These are phyloP conservation scores for Tadarida brasiliensis DNA, from an alignment of 2,797 vertebrate species.

Conservation along the genomic window DNA sequence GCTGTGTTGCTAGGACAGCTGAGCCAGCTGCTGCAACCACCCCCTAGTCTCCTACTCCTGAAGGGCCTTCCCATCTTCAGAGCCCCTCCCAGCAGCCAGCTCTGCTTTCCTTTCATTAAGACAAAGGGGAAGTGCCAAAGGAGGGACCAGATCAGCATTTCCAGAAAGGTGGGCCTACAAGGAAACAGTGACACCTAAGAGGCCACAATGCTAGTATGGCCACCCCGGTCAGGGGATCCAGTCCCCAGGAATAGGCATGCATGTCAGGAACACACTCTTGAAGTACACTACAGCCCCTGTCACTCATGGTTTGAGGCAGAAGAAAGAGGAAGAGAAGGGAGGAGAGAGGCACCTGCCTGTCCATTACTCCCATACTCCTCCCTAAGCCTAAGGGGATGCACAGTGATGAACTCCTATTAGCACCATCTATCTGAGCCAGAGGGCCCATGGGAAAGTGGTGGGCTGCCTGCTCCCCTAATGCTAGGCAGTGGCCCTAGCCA, in stretches of 20 bases:
- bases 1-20: neutral
- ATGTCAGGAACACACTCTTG: neutral
- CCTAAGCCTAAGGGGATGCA: neutral
- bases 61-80: neutral
- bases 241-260: neutral
- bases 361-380: neutral
- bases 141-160: conserved; percentile 32
- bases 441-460: neutral
- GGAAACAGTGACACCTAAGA: neutral
- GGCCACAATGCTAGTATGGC: neutral
- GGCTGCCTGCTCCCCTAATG: neutral
- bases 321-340: neutral
- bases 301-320: neutral
- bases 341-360: neutral
- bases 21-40: neutral
- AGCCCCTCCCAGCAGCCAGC: neutral
- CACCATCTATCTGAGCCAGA: neutral
- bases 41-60: neutral
- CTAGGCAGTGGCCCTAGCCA: neutral
- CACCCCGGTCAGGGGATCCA: neutral
- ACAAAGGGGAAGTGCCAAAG: neutral
- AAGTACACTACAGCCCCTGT: neutral
- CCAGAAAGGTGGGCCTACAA: neutral
- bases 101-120: conserved; percentile 33
- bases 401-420: neutral